Evolutionary conservation across 2,888 invertebrate genomes (phyloP).

Genomic region (Alentia gelatinosa): DNA sequence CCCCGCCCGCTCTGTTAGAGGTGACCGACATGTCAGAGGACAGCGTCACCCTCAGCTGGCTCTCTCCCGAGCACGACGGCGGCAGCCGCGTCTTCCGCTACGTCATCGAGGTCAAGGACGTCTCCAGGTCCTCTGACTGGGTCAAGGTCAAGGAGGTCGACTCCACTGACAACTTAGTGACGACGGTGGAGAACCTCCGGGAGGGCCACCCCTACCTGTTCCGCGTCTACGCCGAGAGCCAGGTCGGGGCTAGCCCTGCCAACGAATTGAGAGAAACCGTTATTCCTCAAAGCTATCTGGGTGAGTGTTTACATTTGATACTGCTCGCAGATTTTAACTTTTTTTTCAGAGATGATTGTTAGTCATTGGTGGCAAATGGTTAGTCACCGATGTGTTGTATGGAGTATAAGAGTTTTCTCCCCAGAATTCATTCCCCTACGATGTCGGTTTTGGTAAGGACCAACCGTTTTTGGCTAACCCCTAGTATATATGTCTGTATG

Average conservation of each 20-base stretch:
- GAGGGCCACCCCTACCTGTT: conserved; percentile 66
- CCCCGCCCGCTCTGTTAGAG: conserved; percentile 65
- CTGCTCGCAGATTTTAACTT: no score
- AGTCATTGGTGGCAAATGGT: no score
- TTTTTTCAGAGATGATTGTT: no score
- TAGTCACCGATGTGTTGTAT: no score
- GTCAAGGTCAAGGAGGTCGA: conserved; percentile 63
- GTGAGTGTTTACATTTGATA: no score
- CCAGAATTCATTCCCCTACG: no score
- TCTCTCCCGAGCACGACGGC: conserved; percentile 78
- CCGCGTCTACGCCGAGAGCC: conserved; percentile 67
- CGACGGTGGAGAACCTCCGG: conserved; percentile 62
- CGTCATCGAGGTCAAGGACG: conserved; percentile 81
- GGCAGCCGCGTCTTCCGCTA: conserved; percentile 78
- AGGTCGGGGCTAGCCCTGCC: conserved; percentile 64
- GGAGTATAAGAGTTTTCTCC: no score
- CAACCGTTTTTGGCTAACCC: no score
- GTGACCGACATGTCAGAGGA: conserved; percentile 75
- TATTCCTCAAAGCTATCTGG: conserved; percentile 71
- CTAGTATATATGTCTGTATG: no score
- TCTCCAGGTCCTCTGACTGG: conserved; percentile 81
- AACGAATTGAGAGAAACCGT: conserved; percentile 72
- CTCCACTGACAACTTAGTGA: conserved; percentile 63
- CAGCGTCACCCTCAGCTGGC: conserved; percentile 78
- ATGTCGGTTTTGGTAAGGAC: no score